A percentile compares a stretch with the other conserved stretches of the same genome.
These are phyloP conservation scores for Pyrocephalus nanus DNA, from an alignment of 2,797 vertebrate species.

Conservation along the genomic window DNA sequence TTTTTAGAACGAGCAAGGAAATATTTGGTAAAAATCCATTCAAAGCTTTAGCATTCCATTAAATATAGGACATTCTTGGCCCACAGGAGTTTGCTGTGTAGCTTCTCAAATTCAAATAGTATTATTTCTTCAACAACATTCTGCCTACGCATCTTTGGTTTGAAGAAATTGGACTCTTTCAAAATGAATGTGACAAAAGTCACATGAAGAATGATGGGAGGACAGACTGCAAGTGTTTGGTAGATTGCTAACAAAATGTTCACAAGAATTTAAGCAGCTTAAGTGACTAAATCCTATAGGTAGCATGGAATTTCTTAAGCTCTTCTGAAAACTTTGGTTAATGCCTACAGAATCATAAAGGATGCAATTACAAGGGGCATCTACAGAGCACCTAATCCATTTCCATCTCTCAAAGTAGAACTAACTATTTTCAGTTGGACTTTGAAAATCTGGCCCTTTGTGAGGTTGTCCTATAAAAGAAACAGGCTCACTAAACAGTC, in stretches of 20 bases:
- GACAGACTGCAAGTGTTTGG: neutral
- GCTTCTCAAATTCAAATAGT: neutral
- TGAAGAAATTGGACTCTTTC: neutral
- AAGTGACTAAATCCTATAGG: neutral
- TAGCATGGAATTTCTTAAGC: neutral
- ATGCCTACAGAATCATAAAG: neutral
- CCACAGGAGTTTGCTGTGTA: neutral
- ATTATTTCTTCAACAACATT: neutral
- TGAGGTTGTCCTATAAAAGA: neutral
- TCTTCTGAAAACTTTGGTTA: neutral
- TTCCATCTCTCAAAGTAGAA: neutral
- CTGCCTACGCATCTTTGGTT: neutral
- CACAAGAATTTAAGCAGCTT: neutral
- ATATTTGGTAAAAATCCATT: neutral
- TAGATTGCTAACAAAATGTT: neutral
- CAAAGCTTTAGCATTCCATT: neutral
- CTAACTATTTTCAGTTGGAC: neutral
- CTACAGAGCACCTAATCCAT: neutral
- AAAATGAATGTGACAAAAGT: neutral
- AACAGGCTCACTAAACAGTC: neutral
- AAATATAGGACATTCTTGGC: neutral
- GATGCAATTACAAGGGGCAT: neutral
- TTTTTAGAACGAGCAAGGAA: neutral
- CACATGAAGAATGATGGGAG: neutral
- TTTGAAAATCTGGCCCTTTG: neutral